phyloP scores from a whole-genome alignment of 2,113 vertebrate genomes.

The Vombatus ursinus region DNA sequence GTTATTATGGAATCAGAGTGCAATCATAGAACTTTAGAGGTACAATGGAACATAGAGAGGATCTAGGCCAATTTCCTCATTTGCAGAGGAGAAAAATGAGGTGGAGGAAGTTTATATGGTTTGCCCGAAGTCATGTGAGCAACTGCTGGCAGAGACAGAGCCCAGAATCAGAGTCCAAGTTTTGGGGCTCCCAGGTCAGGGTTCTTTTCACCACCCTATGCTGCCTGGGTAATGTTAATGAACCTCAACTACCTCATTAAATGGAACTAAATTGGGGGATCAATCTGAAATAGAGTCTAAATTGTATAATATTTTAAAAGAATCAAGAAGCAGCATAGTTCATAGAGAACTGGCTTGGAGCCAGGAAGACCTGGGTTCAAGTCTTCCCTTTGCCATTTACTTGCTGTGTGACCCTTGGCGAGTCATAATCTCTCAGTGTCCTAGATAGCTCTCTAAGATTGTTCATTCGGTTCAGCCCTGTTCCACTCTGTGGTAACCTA shows the following conservation, averaged over 20 bases:
- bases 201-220: neutral
- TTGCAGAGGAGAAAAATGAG: neutral
- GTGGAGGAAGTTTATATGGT: neutral
- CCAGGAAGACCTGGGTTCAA: too few relatives aligned
- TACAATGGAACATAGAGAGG: neutral
- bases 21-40: neutral
- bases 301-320: neutral
- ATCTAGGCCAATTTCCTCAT: neutral
- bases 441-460: neutral
- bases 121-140: neutral
- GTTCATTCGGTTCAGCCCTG: neutral
- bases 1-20: neutral
- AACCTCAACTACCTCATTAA: neutral
- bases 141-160: neutral
- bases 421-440: neutral
- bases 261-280: neutral
- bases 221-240: neutral
- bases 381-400: too few relatives aligned
- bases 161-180: neutral
- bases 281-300: neutral
- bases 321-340: too few relatives aligned
- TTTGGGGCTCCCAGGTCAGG: neutral
- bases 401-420: neutral
- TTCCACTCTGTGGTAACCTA: too few relatives aligned
- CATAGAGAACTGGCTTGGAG: too few relatives aligned